phyloP scores from a whole-genome alignment of 2,113 vertebrate species.

The Scomber scombrus region DNA sequence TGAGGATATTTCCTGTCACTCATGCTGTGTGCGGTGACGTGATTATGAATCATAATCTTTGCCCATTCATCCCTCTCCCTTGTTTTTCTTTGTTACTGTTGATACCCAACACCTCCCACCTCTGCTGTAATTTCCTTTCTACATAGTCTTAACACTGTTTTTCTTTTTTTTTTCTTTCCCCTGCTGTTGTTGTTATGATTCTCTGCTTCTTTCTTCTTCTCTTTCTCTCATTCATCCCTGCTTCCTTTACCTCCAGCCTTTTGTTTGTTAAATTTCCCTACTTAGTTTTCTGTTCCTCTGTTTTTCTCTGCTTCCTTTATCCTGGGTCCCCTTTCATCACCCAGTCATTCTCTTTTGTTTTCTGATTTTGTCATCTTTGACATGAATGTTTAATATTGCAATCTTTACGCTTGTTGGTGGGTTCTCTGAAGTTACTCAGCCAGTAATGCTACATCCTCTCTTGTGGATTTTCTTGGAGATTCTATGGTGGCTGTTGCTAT shows the following conservation, averaged over 20 bases:
- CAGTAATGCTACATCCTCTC: not conserved
- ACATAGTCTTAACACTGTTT: not conserved
- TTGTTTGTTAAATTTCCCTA: too few relatives aligned
- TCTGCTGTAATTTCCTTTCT: not conserved
- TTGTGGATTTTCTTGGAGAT: not conserved
- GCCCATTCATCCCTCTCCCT: not conserved
- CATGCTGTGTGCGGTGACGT: not conserved
- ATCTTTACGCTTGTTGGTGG: not conserved
- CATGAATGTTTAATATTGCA: not conserved
- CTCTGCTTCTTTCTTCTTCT: not conserved
- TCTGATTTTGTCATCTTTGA: too few relatives aligned
- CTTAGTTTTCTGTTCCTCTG: too few relatives aligned
- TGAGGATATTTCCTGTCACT: constrained; percentile 1
- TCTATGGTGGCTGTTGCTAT: not conserved
- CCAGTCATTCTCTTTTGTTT: too few relatives aligned
- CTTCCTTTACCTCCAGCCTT: not conserved
- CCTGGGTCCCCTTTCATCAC: too few relatives aligned
- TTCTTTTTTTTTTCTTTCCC: not conserved
- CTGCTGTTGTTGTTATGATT: not conserved
- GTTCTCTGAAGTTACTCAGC: not conserved
- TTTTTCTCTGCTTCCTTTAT: too few relatives aligned
- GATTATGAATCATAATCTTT: constrained; percentile 14
- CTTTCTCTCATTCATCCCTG: not conserved
- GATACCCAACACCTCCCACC: not conserved
- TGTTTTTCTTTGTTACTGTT: not conserved